These are phyloP conservation scores for Mesochorus sp. DNA, from an alignment of 2,888 invertebrate genomes.

Conservation along the genomic window DNA sequence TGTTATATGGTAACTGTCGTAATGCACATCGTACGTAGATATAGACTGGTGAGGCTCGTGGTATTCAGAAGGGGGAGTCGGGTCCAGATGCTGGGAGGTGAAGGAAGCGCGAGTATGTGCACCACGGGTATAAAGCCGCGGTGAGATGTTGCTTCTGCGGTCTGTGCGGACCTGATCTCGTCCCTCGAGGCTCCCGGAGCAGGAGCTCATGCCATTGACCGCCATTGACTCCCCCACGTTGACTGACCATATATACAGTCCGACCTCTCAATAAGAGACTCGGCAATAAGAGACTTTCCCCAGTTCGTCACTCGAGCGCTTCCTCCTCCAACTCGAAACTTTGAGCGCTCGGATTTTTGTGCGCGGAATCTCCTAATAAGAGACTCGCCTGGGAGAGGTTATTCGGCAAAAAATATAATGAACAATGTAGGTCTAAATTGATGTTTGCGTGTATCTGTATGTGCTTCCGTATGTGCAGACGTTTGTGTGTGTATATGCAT, in stretches of 20 bases:
- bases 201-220: conserved; percentile 81
- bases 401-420: too few relatives aligned
- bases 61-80: conserved; percentile 72
- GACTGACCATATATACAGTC: conserved; percentile 55
- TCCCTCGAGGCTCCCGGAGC: conserved; percentile 64
- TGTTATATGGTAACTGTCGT: conserved; percentile 45
- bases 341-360: too few relatives aligned
- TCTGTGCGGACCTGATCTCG: conserved; percentile 75
- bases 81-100: conserved; percentile 71
- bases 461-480: too few relatives aligned
- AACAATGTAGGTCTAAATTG: too few relatives aligned
- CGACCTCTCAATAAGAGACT: too few relatives aligned
- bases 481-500: too few relatives aligned
- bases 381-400: too few relatives aligned
- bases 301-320: too few relatives aligned
- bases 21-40: conserved; percentile 45
- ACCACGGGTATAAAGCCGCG: conserved; percentile 46
- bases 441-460: too few relatives aligned
- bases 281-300: too few relatives aligned
- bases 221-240: conserved; percentile 81
- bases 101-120: conserved; percentile 63
- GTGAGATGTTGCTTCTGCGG: conserved; percentile 74
- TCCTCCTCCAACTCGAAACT: too few relatives aligned
- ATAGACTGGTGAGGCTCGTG: conserved; percentile 29
- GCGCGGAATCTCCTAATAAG: too few relatives aligned